Evolutionary conservation across 2,113 vertebrate species (phyloP), one percentile per base, ranked within the genome.

Genomic region (Hystrix cristata): DNA sequence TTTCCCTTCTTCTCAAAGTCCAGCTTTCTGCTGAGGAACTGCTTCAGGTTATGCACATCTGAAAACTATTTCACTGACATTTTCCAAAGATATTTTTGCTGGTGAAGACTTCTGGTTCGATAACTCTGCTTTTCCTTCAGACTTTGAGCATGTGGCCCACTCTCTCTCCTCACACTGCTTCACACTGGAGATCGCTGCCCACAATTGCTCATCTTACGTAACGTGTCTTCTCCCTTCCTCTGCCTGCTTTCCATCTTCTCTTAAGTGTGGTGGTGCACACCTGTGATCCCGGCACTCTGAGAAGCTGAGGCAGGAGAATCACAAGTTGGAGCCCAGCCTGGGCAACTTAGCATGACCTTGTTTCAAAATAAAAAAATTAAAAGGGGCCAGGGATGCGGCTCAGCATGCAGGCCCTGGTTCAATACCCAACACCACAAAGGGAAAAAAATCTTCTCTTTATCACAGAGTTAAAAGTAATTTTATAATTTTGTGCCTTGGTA

Each of bases 161-260:
- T 31, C 19, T 31, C 7, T 34, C 23, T 1, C 59, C 34, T 13
- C 5, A 3, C 38, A 11, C n/a, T 21, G 23, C 21, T 60, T 48
- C 69, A 7, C 27, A 31, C 4, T 16, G 25, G 65, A 53, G 27
- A 3, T 10, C 11, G 1, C 25, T 13, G 3, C 67, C 29, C 0
- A 2, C 1, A 0, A 14, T 21, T 6, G 10, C 21, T 46, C 11
- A 16, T 16, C 65, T 18, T 0, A 1, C 12, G 3, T 16, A 14
- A 7, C 7, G 15, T 3, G 3, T 38, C 48, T n/a, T 57, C 48
- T n/a, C 48, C 19, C 14, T 9, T 46, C 11, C 21, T 25, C 57
- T 65, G n/a, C 14, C 11, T 18, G 5, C n/a, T 31, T n/a, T n/a
- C 11, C 48, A 31, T 46, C 11, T 25, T 74, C 25, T 4, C 71